Evolutionary conservation across 2,888 invertebrate species (phyloP).

Genomic region (Epinotia brunnichana): DNA sequence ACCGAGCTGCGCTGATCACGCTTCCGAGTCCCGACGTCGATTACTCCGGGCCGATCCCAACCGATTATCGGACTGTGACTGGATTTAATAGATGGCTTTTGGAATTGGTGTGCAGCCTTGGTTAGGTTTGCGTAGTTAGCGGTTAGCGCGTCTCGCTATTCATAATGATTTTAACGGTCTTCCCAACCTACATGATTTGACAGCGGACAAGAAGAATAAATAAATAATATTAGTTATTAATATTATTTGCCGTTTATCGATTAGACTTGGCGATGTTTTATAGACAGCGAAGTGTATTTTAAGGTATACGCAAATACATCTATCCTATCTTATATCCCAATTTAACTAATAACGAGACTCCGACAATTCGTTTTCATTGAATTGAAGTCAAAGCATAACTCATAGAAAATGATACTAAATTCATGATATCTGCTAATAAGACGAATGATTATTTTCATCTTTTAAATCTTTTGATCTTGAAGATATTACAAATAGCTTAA

Average conservation of each 20-base stretch:
- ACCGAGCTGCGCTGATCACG: background rate
- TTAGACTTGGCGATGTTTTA: background rate
- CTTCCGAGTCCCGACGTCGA: background rate
- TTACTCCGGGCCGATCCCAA: conserved; percentile 2
- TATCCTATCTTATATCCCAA: too few species aligned
- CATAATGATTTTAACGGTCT: background rate
- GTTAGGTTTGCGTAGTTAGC: background rate
- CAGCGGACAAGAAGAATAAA: too few species aligned
- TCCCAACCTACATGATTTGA: background rate
- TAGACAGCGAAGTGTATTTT: background rate
- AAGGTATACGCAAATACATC: background rate
- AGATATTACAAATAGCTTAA: background rate
- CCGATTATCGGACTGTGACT: conserved; percentile 2
- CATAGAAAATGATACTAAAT: background rate
- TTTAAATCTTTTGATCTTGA: background rate
- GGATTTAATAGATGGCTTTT: background rate
- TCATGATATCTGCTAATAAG: background rate
- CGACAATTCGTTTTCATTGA: background rate
- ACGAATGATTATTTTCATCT: background rate
- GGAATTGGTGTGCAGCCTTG: background rate
- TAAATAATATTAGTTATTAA: too few species aligned
- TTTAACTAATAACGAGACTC: background rate
- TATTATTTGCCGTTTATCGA: background rate
- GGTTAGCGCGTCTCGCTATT: background rate
- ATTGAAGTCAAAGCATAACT: background rate